phyloP scores from a whole-genome alignment of 2,113 vertebrate genomes.

The Neolamprologus devosi region DNA sequence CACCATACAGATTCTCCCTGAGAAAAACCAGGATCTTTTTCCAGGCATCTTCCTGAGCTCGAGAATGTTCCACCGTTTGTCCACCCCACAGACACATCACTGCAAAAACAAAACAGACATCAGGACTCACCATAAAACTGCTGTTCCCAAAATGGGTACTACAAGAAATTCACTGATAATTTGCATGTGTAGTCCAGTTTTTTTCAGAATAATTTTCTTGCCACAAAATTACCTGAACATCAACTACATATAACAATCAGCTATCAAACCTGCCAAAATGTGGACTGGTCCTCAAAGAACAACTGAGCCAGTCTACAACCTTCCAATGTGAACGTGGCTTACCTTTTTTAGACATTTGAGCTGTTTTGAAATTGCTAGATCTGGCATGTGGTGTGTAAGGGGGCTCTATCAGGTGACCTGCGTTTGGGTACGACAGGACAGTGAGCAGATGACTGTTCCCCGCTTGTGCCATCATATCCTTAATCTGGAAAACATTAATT shows the following conservation, averaged over 20 bases:
- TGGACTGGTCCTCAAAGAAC: not conserved
- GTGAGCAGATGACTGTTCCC: constrained; percentile 69
- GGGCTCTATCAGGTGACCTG: constrained; percentile 70
- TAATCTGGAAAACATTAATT: constrained; percentile 45
- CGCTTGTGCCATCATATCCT: constrained; percentile 62
- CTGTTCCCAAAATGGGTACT: not conserved
- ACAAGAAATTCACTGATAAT: not conserved
- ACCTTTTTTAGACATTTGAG: not conserved
- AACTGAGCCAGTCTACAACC: not conserved
- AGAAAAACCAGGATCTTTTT: constrained; percentile 61
- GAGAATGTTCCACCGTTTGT: constrained; percentile 23
- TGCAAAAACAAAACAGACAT: constrained; percentile 1
- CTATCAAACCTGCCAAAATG: not conserved
- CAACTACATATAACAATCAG: not conserved
- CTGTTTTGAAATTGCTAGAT: constrained; percentile 4
- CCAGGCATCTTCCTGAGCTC: constrained; percentile 68
- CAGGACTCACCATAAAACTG: not conserved
- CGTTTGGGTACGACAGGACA: constrained; percentile 50
- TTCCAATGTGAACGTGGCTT: not conserved
- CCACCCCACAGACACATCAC: constrained; percentile 63
- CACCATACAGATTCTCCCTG: constrained; percentile 39
- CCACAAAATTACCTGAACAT: not conserved
- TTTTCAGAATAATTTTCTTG: not conserved
- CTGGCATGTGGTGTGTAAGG: constrained; percentile 59
- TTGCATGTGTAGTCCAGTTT: not conserved